Evolutionary conservation across 2,113 vertebrate species (phyloP), one percentile per base, ranked within the genome.

Genomic region (Laterallus jamaicensis): DNA sequence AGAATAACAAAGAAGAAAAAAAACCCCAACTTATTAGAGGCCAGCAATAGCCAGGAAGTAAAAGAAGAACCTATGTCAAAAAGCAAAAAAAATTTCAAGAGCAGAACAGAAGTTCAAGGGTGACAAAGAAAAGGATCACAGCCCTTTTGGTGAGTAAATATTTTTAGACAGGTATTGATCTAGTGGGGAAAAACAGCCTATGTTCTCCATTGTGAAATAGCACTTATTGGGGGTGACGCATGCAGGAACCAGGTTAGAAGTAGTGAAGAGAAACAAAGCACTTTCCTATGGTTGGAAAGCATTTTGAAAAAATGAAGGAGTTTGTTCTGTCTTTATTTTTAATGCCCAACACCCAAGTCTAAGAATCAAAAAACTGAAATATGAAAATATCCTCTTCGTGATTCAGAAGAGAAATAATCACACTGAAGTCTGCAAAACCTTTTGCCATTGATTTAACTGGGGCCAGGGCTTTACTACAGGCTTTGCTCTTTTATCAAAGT

Each of bases 91-190:
- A 59, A 66, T 69, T 21, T 78, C 74, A 73, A 92, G 77, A 96
- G 82, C 29, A 92, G 88, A 85, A 93, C 67, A 96, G 86, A 96
- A 93, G 89, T 96, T 96, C 85, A 96, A 54, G 69, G 64, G 78
- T 88, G 95, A 94, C 75, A 88, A 96, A 94, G 94, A 73, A 88
- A 93, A 93, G 75, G 86, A 95, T 93, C 75, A 75, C 70, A 89
- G 88, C 35, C 82, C 62, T 92, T 94, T 95, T 83, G 74, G 91
- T 95, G 89, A 95, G 87, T 94, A 97, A 95, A 96, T 95, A 94
- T 87, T 89, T 96, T 95, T 68, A 96, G 96, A 96, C 94, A 88
- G 74, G 28, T 96, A 97, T 96, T 96, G 95, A 97, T 96, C 93
- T 87, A n/a, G 44, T 35, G 31, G 80, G 11, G 3, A 50, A 73